Evolutionary conservation across 2,113 vertebrate genomes (phyloP).

Genomic region (human): GRCh38 chr16:8513001-8513500

Average conservation of each 20-base stretch:
- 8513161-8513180: constrained; percentile 57
- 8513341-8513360: constrained; percentile 1
- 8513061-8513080: constrained; percentile 29
- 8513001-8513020: constrained; percentile 49
- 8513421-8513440: constrained; percentile 57
- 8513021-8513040: constrained; percentile 10
- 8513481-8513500: fast-evolving
- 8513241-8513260: constrained; percentile 60
- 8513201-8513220: background rate
- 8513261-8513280: background rate
- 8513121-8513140: background rate
- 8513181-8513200: constrained; percentile 27
- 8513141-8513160: background rate
- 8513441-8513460: constrained; percentile 58
- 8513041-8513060: background rate
- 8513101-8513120: background rate
- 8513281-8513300: constrained; percentile 6
- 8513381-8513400: background rate
- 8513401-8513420: background rate
- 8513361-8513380: background rate
- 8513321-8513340: background rate
- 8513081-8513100: background rate
- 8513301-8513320: constrained; percentile 45
- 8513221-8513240: constrained; percentile 48
- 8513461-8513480: background rate